Percentiles rank a stretch among this genome's conserved stretches.
Evolutionary conservation across 1,140 invertebrate species (phyloP).

Genomic region (Caenorhabditis inopinata): DNA sequence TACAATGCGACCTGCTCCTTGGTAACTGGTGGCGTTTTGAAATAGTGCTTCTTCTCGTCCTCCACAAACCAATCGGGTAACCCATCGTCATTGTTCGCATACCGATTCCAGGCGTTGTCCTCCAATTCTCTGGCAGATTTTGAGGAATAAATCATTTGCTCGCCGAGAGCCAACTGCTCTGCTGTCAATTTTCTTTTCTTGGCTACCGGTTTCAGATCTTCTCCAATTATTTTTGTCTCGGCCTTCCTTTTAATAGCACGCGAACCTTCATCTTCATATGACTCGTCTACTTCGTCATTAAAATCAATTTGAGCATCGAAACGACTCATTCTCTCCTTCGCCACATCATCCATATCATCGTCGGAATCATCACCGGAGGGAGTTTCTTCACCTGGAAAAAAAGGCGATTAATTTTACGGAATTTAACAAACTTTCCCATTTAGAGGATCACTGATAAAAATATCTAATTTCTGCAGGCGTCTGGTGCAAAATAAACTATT

Average conservation of each 20-base stretch:
- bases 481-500: too few species aligned
- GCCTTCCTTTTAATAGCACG: constrained; percentile 73
- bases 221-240: constrained; percentile 46
- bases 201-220: constrained; percentile 47
- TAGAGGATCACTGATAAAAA: too few species aligned
- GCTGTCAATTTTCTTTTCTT: constrained; percentile 72
- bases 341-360: not conserved
- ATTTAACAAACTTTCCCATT: too few species aligned
- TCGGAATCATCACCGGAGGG: not conserved
- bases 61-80: constrained; percentile 92
- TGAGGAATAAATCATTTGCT: constrained; percentile 80
- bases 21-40: constrained; percentile 76
- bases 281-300: constrained; percentile 6
- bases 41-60: constrained; percentile 89
- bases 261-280: constrained; percentile 51
- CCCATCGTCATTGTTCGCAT: constrained; percentile 75
- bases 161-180: constrained; percentile 82
- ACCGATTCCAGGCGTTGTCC: constrained; percentile 85
- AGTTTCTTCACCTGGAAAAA: not conserved
- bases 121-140: constrained; percentile 82
- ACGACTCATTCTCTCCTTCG: constrained; percentile 3
- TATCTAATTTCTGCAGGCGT: too few species aligned
- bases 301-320: constrained; percentile 19
- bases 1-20: constrained; percentile 72
- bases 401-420: not conserved